Percentiles rank a stretch among this genome's conserved stretches.
Evolutionary conservation across 2,113 vertebrate species (phyloP).

Genomic region (Hemiprocne comata): DNA sequence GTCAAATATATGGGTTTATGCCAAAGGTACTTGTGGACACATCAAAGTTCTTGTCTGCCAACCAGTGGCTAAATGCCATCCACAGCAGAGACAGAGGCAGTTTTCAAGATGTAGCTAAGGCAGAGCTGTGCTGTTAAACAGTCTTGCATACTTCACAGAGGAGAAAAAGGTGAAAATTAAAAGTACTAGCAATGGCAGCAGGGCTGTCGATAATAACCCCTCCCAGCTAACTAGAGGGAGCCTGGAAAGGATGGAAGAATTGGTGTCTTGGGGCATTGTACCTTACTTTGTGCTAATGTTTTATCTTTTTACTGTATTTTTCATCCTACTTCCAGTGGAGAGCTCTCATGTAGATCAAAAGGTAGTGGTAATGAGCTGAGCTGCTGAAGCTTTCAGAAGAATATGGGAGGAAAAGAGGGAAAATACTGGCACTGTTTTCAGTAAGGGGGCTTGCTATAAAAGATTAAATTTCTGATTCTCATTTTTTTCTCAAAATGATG

Average conservation of each 20-base stretch:
- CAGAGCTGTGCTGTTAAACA: neutral
- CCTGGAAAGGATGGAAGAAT: neutral
- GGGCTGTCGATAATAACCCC: neutral
- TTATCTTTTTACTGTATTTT: neutral
- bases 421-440: neutral
- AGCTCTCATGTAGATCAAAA: neutral
- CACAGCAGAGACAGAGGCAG: neutral
- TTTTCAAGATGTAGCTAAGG: neutral
- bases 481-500: neutral
- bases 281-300: neutral
- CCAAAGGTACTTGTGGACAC: neutral
- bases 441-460: neutral
- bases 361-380: neutral
- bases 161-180: neutral
- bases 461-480: neutral
- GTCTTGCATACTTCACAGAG: neutral
- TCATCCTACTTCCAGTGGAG: neutral
- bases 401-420: neutral
- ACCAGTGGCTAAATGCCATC: neutral
- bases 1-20: neutral
- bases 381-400: neutral
- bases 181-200: neutral
- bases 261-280: neutral
- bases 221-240: neutral
- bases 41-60: neutral